These are phyloP conservation scores for Falco cherrug DNA, from an alignment of 2,797 vertebrate genomes.

Conservation along the genomic window DNA sequence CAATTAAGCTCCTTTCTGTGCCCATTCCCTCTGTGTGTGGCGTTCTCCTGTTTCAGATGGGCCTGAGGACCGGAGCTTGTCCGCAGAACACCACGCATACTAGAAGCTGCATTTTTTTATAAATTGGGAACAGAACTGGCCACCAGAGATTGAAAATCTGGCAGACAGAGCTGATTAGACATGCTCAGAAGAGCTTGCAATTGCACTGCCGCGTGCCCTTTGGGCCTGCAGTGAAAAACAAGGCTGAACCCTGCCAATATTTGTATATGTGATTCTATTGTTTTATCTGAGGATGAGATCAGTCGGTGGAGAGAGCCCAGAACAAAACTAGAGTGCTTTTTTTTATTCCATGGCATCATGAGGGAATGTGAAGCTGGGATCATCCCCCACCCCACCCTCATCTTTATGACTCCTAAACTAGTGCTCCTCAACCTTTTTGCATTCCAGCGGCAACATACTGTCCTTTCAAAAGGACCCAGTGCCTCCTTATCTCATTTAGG, in stretches of 20 bases:
- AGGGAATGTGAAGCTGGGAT: not conserved
- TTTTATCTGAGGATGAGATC: constrained; percentile 7
- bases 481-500: not conserved
- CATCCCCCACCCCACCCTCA: not conserved
- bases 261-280: not conserved
- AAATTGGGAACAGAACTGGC: not conserved
- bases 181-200: constrained; percentile 50
- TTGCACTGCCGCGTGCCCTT: constrained; percentile 32
- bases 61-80: not conserved
- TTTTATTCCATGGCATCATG: not conserved
- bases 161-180: constrained; percentile 45
- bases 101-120: not conserved
- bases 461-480: not conserved
- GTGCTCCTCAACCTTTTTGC: not conserved
- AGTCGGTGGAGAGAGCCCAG: not conserved
- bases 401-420: not conserved
- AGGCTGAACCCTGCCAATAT: constrained; percentile 12
- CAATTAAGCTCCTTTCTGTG: not conserved
- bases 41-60: not conserved
- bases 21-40: not conserved
- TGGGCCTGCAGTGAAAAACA: constrained; percentile 45
- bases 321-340: not conserved
- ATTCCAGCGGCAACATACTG: not conserved
- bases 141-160: constrained; percentile 18
- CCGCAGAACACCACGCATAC: not conserved